Conservation (phyloP, 1,140 invertebrate genomes). For the Drosophila nannoptera region DNA sequence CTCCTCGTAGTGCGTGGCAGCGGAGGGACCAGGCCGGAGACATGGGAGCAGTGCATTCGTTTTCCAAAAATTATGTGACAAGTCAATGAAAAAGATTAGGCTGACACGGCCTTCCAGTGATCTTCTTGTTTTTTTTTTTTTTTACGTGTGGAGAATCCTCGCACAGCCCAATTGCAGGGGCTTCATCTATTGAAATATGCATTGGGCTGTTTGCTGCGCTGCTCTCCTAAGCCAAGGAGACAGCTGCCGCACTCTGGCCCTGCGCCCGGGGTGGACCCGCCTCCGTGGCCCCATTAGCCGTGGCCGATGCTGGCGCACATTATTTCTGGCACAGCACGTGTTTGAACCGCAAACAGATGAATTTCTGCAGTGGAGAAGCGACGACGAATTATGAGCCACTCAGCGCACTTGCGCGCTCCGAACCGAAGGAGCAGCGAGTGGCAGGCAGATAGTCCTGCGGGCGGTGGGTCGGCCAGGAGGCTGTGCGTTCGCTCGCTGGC, state of each 20-base stretch:
- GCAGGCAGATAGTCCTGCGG: background rate
- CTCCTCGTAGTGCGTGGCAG: background rate
- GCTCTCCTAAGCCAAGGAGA: too few species aligned
- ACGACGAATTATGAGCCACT: slow-evolving; percentile 74
- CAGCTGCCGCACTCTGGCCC: too few species aligned
- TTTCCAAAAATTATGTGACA: too few species aligned
- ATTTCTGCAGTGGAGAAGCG: slow-evolving; percentile 62
- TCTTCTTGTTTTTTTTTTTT: too few species aligned
- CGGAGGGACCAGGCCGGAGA: background rate
- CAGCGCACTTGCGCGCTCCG: slow-evolving; percentile 53
- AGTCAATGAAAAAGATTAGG: too few species aligned
- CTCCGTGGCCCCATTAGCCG: slow-evolving; percentile 56
- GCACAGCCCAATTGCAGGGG: background rate
- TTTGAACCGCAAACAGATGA: slow-evolving; percentile 75
- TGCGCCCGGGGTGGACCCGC: background rate
- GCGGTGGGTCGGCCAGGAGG: slow-evolving; percentile 20
- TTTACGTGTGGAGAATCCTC: too few species aligned
- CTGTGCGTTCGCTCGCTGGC: slow-evolving; percentile 22
- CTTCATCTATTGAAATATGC: background rate
- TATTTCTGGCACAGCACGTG: slow-evolving; percentile 67
- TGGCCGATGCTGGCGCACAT: slow-evolving; percentile 60
- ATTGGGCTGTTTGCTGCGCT: background rate
- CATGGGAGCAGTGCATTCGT: background rate
- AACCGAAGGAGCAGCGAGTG: slow-evolving; percentile 3
- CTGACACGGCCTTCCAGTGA: too few species aligned